Conservation (phyloP, 1,140 invertebrate genomes). For the Drosophila serrata region DNA sequence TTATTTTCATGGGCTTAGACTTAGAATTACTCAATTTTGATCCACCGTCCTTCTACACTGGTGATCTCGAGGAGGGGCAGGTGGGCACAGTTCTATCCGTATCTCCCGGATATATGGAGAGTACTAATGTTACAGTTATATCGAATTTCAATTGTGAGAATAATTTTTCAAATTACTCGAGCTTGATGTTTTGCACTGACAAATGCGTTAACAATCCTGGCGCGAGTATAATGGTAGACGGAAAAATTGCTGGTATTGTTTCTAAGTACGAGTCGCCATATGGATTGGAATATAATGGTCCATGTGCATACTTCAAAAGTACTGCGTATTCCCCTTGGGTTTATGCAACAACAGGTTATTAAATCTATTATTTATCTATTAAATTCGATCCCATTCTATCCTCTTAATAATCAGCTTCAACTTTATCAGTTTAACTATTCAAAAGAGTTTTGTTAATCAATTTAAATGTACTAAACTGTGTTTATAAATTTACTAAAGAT, state of each 20-base stretch:
- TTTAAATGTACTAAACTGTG: no score
- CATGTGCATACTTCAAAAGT: background rate
- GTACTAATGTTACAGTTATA: background rate
- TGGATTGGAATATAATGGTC: background rate
- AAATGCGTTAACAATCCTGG: background rate
- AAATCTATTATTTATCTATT: background rate
- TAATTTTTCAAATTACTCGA: background rate
- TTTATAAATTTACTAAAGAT: no score
- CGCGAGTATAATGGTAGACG: background rate
- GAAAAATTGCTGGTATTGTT: background rate
- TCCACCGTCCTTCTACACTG: background rate
- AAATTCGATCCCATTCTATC: no score
- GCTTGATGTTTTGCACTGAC: background rate
- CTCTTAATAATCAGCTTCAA: background rate
- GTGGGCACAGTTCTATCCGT: background rate
- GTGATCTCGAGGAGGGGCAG: no score
- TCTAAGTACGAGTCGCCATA: no score
- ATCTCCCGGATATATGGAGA: background rate
- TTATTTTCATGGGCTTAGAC: background rate
- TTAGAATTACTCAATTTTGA: background rate
- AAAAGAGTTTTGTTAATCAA: no score
- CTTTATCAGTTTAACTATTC: background rate
- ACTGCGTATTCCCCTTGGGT: background rate
- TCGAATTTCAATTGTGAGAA: accelerated
- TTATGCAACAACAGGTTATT: no score